Evolutionary conservation across 2,888 invertebrate genomes (phyloP).

Genomic region (Podabrus alpinus): DNA sequence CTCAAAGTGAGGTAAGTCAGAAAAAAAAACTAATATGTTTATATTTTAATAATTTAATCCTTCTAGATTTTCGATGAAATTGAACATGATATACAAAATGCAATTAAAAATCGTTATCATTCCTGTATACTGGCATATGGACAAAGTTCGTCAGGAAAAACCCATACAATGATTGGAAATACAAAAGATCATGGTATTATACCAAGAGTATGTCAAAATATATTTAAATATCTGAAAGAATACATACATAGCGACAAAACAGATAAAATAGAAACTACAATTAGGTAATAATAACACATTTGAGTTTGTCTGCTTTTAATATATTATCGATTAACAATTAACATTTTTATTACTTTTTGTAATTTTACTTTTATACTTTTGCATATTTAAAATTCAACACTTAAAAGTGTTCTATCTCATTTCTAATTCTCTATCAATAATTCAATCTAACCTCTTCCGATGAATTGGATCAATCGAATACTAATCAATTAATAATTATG

Average conservation of each 20-base stretch:
- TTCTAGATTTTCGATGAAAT: conserved; percentile 67
- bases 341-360: not conserved
- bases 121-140: conserved; percentile 76
- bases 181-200: conserved; percentile 62
- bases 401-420: no score
- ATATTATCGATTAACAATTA: no score
- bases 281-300: conserved; percentile 31
- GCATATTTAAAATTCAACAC: no score
- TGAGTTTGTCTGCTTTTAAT: not conserved
- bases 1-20: conserved; percentile 55
- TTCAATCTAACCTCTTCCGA: no score
- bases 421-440: no score
- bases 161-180: conserved; percentile 77
- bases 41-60: not conserved
- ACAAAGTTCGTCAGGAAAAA: conserved; percentile 78
- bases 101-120: conserved; percentile 66
- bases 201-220: conserved; percentile 60
- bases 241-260: conserved; percentile 49
- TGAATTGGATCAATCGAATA: no score
- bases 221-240: conserved; percentile 55
- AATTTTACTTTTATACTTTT: no score
- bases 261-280: conserved; percentile 39
- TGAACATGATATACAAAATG: conserved; percentile 66
- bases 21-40: not conserved
- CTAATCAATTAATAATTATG: no score